Evolutionary conservation across 1,140 invertebrate species (phyloP).

Genomic region (Episyrphus balteatus): DNA sequence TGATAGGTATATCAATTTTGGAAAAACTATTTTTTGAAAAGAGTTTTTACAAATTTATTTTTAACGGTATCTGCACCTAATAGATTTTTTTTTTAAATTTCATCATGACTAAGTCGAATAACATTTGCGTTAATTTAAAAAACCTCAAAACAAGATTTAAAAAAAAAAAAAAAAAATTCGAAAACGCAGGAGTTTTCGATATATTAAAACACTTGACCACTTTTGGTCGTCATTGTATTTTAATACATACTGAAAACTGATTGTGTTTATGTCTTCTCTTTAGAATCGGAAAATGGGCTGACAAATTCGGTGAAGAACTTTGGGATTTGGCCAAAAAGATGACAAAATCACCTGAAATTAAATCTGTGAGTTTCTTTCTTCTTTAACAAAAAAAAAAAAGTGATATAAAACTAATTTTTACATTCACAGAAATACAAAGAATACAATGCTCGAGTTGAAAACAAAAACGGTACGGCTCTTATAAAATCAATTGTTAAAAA

Average conservation of each 20-base stretch:
- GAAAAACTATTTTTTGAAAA: no score
- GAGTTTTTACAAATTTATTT: no score
- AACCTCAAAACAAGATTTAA: no score
- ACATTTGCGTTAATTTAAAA: no score
- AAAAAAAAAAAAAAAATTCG: no score
- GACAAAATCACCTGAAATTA: conserved; percentile 48
- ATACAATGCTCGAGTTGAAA: conserved; percentile 58
- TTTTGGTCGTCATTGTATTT: no score
- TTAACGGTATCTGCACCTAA: no score
- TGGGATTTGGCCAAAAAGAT: conserved; percentile 47
- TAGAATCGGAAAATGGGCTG: conserved; percentile 49
- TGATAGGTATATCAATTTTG: no score
- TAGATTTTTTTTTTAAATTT: no score
- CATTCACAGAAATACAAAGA: conserved; percentile 56
- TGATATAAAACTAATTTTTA: conserved; percentile 2
- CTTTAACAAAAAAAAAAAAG: conserved; percentile 1
- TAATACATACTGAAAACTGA: neutral
- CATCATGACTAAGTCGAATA: no score
- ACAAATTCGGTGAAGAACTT: conserved; percentile 47
- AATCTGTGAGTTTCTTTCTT: conserved; percentile 35
- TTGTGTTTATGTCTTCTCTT: conserved; percentile 1
- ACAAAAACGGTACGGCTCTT: conserved; percentile 61
- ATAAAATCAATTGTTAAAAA: conserved; percentile 61
- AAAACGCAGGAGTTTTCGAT: no score
- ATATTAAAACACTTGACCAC: no score